phyloP scores from a whole-genome alignment of 2,888 invertebrate genomes.

The Disparrhopalites patrizii region DNA sequence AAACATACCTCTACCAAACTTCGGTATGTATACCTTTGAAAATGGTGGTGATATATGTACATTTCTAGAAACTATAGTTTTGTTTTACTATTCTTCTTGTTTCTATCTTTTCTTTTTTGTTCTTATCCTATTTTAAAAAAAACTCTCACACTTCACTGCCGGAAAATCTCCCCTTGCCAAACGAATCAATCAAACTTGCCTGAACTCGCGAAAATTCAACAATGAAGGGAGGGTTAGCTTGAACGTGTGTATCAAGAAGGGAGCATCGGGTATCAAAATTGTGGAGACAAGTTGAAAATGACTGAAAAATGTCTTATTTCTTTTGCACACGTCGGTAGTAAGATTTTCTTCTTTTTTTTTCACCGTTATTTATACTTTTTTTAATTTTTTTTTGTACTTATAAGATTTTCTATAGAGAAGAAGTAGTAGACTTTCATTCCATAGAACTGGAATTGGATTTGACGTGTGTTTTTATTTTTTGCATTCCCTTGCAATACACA shows the following conservation, averaged over 20 bases:
- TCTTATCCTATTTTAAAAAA: no score
- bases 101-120: constrained; percentile 36
- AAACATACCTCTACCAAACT: not conserved
- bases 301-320: not conserved
- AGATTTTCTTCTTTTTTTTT: not conserved
- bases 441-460: not conserved
- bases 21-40: no score
- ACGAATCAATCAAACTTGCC: not conserved
- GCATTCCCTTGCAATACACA: no score
- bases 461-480: no score
- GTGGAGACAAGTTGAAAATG: constrained; percentile 44
- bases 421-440: not conserved
- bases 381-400: no score
- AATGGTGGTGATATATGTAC: no score
- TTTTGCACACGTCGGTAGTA: not conserved
- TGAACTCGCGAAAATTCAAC: constrained; percentile 4
- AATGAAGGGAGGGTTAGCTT: constrained; percentile 46
- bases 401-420: not conserved
- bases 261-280: constrained; percentile 45
- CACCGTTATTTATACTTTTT: no score
- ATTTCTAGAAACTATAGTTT: constrained; percentile 22
- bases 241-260: constrained; percentile 45
- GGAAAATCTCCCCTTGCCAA: constrained; percentile 9
- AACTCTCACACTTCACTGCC: not conserved
- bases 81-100: constrained; percentile 30